Evolutionary conservation across 2,113 vertebrate genomes (phyloP), one percentile per base, ranked within the genome.

Genomic region (Corvus moneduloides): DNA sequence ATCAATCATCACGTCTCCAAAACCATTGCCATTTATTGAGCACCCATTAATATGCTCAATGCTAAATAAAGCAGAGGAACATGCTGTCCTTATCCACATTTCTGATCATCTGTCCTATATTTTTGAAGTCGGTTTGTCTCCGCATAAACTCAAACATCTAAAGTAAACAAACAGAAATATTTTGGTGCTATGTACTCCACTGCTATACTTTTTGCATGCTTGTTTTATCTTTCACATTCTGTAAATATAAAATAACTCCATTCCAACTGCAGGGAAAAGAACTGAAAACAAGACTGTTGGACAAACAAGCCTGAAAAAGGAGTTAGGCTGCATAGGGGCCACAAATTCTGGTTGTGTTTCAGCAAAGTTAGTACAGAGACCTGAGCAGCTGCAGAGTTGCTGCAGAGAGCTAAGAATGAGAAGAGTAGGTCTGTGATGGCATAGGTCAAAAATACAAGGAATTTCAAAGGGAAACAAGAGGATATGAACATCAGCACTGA

Each of bases 31-130:
- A 96, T 86, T 93, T 97, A 94, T 96, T 96, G 83, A 96, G 89
- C 69, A 92, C 12, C 84, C 92, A 81, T 94, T 88, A 94, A 87
- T 87, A 89, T 86, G 88, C 77, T 95, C 87, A 85, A 69, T 78
- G 81, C 93, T 96, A 96, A 94, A 94, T 86, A 96, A 96, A 97
- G 94, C 61, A 90, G 73, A 81, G 73, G 94, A 96, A 96, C 95
- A 96, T 67, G n/a, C 90, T 96, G 93, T 96, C 82, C 94, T 92
- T 93, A 93, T 86, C 85, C 95, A 90, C 92, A 78, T 72, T 93
- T 96, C 82, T 95, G 90, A 96, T 96, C 92, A 84, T 96, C 92
- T 84, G 90, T 94, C 85, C 96, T 93, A 89, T 88, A 95, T 89
- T 97, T 96, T 44, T 96, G 72, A 95, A 95, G 77, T 93, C 88